These are phyloP conservation scores for Athene cunicularia DNA, from an alignment of 2,113 vertebrate species.

Conservation along the genomic window DNA sequence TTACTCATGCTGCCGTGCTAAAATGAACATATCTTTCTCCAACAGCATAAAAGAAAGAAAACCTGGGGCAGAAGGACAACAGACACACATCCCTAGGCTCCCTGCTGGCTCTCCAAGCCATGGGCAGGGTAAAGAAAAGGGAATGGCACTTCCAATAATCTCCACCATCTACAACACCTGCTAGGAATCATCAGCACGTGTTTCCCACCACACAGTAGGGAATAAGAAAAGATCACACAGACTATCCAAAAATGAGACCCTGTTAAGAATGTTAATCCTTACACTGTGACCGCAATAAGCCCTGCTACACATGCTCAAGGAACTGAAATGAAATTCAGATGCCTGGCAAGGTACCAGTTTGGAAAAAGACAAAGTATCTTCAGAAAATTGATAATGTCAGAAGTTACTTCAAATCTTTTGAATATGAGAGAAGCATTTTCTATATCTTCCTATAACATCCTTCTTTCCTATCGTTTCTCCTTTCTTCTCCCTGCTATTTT, in stretches of 20 bases:
- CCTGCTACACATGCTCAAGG: fast-evolving
- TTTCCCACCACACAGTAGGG: background rate
- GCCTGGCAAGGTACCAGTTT: background rate
- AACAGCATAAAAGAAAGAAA: background rate
- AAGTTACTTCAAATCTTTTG: background rate
- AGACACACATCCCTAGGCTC: background rate
- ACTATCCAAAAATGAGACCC: background rate
- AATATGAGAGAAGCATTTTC: background rate
- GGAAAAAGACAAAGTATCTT: background rate
- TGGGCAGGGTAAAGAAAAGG: background rate
- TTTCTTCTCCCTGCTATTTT: background rate
- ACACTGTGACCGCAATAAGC: background rate
- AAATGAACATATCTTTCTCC: background rate
- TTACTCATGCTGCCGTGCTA: background rate
- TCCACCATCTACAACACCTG: background rate
- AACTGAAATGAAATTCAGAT: fast-evolving
- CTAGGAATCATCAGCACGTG: background rate
- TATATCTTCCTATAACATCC: background rate
- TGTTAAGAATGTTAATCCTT: background rate
- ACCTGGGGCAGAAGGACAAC: background rate
- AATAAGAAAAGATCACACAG: background rate
- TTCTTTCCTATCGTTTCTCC: background rate
- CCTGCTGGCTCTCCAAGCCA: background rate
- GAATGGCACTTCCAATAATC: background rate
- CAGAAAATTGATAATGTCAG: background rate